phyloP scores from a whole-genome alignment of 1,140 invertebrate genomes.

The Cyclargus thomasi region DNA sequence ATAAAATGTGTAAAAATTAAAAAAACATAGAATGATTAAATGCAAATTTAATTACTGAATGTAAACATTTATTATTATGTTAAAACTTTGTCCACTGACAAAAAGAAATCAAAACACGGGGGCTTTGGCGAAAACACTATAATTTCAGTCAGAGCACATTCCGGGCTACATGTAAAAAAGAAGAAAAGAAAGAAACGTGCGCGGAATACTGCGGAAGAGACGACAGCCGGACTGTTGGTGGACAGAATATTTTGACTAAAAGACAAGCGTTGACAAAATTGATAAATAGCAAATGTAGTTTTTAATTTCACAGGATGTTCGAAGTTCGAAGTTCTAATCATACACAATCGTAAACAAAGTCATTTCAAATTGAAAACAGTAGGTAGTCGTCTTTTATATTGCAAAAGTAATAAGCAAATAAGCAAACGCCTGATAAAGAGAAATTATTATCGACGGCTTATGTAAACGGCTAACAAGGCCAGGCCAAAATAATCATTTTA shows the following conservation, averaged over 20 bases:
- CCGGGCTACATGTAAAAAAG: constrained; percentile 52
- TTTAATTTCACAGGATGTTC: not conserved
- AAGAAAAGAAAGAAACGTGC: constrained; percentile 47
- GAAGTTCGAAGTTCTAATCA: too few relatives aligned
- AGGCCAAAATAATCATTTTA: too few relatives aligned
- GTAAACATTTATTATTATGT: not conserved
- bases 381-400: too few relatives aligned
- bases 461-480: too few relatives aligned
- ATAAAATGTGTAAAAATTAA: too few relatives aligned
- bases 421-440: too few relatives aligned
- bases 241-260: constrained; percentile 54
- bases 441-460: too few relatives aligned
- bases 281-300: not conserved
- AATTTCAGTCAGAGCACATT: constrained; percentile 63
- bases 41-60: not conserved
- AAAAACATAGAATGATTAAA: too few relatives aligned
- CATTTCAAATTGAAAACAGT: too few relatives aligned
- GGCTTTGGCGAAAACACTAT: constrained; percentile 55
- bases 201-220: constrained; percentile 36
- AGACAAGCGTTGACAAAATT: constrained; percentile 20
- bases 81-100: constrained; percentile 18
- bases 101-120: constrained; percentile 60
- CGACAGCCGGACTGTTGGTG: constrained; percentile 38
- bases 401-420: too few relatives aligned
- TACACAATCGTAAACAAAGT: too few relatives aligned